Evolutionary conservation across 2,113 vertebrate genomes (phyloP).

Genomic region (Chlorodrepanis virens): DNA sequence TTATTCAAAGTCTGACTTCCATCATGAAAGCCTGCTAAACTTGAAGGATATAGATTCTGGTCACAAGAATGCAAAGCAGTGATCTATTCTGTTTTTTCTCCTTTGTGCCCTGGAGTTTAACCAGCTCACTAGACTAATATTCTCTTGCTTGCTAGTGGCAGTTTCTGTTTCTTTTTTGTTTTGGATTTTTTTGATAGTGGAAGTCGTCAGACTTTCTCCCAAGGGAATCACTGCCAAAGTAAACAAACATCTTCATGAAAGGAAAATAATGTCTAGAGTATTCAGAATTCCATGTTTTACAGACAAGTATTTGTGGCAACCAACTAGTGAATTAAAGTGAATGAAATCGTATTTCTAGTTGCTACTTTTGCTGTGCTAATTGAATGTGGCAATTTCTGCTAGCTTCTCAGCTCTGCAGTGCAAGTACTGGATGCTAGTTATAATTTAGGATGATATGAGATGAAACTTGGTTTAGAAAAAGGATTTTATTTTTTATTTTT

Average conservation of each 20-base stretch:
- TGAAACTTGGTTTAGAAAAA: slow-evolving; percentile 4
- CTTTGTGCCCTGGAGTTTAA: slow-evolving; percentile 40
- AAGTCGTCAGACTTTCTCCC: slow-evolving; percentile 63
- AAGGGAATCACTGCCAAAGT: slow-evolving; percentile 47
- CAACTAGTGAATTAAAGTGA: slow-evolving; percentile 43
- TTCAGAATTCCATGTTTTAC: slow-evolving; percentile 37
- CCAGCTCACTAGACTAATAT: slow-evolving; percentile 30
- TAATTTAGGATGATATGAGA: slow-evolving; percentile 3
- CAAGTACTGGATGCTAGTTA: neutral
- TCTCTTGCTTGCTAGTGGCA: slow-evolving; percentile 45
- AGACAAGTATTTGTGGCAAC: slow-evolving; percentile 37
- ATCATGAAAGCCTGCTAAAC: neutral
- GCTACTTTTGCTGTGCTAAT: slow-evolving; percentile 11
- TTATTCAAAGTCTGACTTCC: neutral
- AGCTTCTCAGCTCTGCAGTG: neutral
- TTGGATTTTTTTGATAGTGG: slow-evolving; percentile 9
- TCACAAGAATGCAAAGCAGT: neutral
- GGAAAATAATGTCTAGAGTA: slow-evolving; percentile 48
- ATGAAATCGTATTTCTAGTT: slow-evolving; percentile 23
- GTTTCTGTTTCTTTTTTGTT: slow-evolving; percentile 52
- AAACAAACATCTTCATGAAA: slow-evolving; percentile 63
- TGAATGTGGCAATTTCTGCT: slow-evolving; percentile 23
- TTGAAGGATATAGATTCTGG: neutral
- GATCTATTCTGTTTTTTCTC: neutral
- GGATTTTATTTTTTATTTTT: neutral